These are phyloP conservation scores for Actinia equina DNA, from an alignment of 64 coral and sea anemone species.

Conservation along the genomic window DNA sequence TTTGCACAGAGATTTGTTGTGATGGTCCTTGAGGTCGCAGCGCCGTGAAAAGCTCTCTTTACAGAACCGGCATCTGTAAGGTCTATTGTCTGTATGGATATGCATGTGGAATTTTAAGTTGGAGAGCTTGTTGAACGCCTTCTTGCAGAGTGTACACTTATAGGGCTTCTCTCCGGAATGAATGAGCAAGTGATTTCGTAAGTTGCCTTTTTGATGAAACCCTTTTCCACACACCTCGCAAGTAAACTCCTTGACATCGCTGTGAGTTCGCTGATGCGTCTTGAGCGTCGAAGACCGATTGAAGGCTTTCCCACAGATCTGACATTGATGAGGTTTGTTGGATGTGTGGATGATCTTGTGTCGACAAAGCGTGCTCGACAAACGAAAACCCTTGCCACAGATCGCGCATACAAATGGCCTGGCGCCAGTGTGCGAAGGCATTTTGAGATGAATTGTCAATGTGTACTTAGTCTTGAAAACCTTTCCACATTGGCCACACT, in stretches of 20 bases:
- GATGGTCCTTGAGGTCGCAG: constrained; percentile 58
- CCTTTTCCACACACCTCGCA: constrained; percentile 65
- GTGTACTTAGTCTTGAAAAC: constrained; percentile 69
- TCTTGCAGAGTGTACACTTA: constrained; percentile 57
- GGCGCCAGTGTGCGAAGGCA: constrained; percentile 66
- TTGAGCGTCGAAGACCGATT: constrained; percentile 65
- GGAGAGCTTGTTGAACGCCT: constrained; percentile 67
- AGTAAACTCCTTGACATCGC: constrained; percentile 49
- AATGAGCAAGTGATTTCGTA: constrained; percentile 64
- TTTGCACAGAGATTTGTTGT: constrained; percentile 19
- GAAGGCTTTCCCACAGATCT: constrained; percentile 59
- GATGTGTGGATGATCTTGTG: constrained; percentile 71
- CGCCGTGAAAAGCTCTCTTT: constrained; percentile 52
- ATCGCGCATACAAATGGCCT: constrained; percentile 67
- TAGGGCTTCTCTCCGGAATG: constrained; percentile 66
- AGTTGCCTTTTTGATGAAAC: constrained; percentile 78
- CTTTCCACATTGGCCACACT: constrained; percentile 21
- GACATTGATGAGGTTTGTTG: constrained; percentile 58
- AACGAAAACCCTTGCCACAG: constrained; percentile 66
- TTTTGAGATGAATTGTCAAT: constrained; percentile 58
- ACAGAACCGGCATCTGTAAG: constrained; percentile 58
- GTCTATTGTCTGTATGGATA: constrained; percentile 54
- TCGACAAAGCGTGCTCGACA: constrained; percentile 64
- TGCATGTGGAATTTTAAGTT: constrained; percentile 69
- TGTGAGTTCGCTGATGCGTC: constrained; percentile 62